Conservation (phyloP, 2,797 vertebrate species). For the Squalus acanthias region DNA sequence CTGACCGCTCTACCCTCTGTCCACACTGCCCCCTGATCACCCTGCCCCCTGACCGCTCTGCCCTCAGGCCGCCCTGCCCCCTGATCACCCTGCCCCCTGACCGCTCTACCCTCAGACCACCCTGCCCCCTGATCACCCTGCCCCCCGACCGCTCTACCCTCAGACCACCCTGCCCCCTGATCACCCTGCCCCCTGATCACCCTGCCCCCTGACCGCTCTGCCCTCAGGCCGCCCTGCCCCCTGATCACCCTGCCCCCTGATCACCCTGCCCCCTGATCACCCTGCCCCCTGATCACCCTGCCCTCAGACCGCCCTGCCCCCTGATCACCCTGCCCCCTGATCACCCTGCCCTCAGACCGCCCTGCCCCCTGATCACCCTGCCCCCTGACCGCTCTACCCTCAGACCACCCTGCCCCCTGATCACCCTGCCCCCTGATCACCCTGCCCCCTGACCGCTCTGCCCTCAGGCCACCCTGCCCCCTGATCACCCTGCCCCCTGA, state of each 20-base stretch:
- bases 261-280: not conserved
- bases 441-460: too few species aligned
- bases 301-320: too few species aligned
- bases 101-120: too few species aligned
- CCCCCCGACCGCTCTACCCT: not conserved
- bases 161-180: too few species aligned
- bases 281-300: too few species aligned
- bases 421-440: too few species aligned
- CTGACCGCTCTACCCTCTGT: not conserved
- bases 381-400: not conserved
- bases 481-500: not conserved
- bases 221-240: not conserved
- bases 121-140: not conserved
- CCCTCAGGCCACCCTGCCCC: too few species aligned
- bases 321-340: too few species aligned
- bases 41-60: too few species aligned
- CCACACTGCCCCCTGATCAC: not conserved
- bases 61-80: too few species aligned
- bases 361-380: not conserved
- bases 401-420: too few species aligned
- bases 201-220: too few species aligned
- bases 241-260: not conserved
- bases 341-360: not conserved
- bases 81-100: not conserved
- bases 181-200: not conserved